Evolutionary conservation across 92 coral and sea anemone genomes (phyloP), one percentile per base, ranked within the genome.

Genomic region (Epizoanthus rinbou): DNA sequence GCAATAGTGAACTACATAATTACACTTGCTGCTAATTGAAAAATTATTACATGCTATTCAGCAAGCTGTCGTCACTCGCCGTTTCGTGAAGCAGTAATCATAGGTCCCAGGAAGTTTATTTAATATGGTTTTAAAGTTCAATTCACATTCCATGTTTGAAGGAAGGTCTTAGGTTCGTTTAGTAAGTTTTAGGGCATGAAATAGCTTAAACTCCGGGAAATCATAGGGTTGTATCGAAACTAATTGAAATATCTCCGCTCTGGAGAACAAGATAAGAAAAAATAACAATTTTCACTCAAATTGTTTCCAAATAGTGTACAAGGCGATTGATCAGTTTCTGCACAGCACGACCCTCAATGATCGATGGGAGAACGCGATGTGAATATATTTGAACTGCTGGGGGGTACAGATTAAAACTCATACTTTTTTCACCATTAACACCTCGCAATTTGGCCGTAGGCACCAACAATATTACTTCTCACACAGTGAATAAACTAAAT

Each of bases 31-130:
- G 71, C 16, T 72, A 79, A 87, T 85, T 80, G 69, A 81, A 71
- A 66, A 74, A 83, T 87, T 82, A 85, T 88, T 88, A 81, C 86
- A 52, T 85, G 72, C 89, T 72, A 85, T 85, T 88, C 89, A 85
- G 35, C n/a, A 57, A 47, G 79, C 86, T 88, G 91, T 88, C 91
- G 84, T 62, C 91, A 66, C 91, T 69, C 82, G 24, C 63, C 54
- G 28, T 74, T n/a, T 73, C 74, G 70, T 81, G 78, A 81, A 81
- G 78, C 73, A 81, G 54, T 13, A 52, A 68, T 23, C 22, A 64
- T 43, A 81, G 47, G 0, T 81, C 85, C 64, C n/a, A 52, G 45
- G 64, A 62, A 78, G 82, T n/a, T 18, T 60, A 21, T 76, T 76
- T 62, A 78, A 19, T 22, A 65, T 45, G 71, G 70, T 78, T 78